Evolutionary conservation across 2,888 invertebrate genomes (phyloP).

Genomic region (Stenodema calcarata): DNA sequence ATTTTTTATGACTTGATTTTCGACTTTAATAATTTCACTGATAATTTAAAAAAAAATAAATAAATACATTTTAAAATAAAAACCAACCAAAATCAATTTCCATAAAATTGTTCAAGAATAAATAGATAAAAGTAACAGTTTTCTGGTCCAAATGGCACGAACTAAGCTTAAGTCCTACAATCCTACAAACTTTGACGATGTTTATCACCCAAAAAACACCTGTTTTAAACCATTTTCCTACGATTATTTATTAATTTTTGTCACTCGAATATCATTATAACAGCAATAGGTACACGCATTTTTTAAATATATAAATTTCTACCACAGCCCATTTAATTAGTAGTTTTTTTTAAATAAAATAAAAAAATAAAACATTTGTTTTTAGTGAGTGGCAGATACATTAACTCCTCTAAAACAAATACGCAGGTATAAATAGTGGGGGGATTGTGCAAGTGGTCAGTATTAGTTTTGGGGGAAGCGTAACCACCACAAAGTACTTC

Average conservation of each 20-base stretch:
- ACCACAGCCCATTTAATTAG: constrained; percentile 59
- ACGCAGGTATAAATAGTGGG: neutral
- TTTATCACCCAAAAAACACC: constrained; percentile 57
- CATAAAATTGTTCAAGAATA: too few species aligned
- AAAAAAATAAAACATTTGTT: constrained; percentile 31
- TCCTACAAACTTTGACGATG: constrained; percentile 8
- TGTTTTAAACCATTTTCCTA: neutral
- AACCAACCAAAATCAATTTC: too few species aligned
- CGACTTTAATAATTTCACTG: constrained; percentile 17
- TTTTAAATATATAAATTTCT: constrained; percentile 58
- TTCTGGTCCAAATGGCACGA: constrained; percentile 55
- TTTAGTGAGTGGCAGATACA: constrained; percentile 13
- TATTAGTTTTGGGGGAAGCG: constrained; percentile 22
- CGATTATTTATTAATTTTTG: neutral
- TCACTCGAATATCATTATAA: constrained; percentile 20
- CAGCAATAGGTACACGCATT: constrained; percentile 22
- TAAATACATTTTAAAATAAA: neutral
- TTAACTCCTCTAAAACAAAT: constrained; percentile 24
- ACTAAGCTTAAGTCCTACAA: constrained; percentile 51
- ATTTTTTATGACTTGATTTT: constrained; percentile 37
- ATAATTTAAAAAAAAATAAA: neutral
- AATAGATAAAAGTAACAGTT: constrained; percentile 6
- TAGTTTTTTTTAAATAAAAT: constrained; percentile 49
- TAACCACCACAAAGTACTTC: neutral
- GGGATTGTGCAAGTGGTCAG: constrained; percentile 28